Conservation (phyloP, 2,888 invertebrate genomes). For the Bimastos eiseni region DNA sequence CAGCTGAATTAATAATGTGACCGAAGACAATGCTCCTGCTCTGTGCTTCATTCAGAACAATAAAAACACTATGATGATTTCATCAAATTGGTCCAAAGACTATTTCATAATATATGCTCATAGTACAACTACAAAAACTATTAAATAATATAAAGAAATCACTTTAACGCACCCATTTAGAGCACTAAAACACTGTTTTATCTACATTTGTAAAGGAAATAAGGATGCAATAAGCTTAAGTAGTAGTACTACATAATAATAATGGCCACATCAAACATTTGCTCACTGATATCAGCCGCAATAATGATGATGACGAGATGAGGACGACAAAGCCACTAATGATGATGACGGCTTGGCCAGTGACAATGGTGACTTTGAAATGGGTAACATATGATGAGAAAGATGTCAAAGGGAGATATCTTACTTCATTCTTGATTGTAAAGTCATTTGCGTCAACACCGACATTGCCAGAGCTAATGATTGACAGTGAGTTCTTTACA, state of each 20-base stretch:
- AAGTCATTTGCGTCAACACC: constrained; percentile 40
- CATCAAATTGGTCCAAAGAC: neutral
- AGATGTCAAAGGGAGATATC: neutral
- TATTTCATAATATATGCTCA: neutral
- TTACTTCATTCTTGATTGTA: constrained; percentile 50
- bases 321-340: neutral
- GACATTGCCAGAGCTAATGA: neutral
- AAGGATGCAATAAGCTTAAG: neutral
- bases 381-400: neutral
- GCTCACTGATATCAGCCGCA: neutral
- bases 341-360: neutral
- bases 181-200: neutral
- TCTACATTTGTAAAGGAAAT: neutral
- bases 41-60: neutral
- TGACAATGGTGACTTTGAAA: neutral
- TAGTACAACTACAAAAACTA: neutral
- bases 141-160: neutral
- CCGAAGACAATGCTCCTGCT: neutral
- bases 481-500: neutral
- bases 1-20: neutral
- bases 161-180: neutral
- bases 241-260: neutral
- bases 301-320: neutral
- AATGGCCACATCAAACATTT: neutral
- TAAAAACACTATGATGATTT: neutral